phyloP scores from a whole-genome alignment of 2,113 vertebrate genomes.

The Spea multiplicata region DNA sequence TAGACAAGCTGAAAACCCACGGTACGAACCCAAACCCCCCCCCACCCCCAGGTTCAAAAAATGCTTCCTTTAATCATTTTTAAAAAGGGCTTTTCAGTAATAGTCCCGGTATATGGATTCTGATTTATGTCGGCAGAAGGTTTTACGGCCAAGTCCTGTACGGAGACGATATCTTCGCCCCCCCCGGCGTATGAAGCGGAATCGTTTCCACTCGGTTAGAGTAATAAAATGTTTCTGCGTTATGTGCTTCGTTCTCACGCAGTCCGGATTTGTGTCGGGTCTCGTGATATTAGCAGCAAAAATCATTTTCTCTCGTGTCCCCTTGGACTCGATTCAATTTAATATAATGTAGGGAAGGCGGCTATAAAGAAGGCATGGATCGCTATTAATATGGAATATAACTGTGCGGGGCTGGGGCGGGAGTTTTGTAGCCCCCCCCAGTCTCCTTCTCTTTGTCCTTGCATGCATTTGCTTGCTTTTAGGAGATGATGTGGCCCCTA shows the following conservation, averaged over 20 bases:
- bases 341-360: not conserved
- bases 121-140: too few relatives aligned
- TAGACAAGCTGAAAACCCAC: constrained; percentile 90
- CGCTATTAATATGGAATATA: too few relatives aligned
- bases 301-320: not conserved
- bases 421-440: too few relatives aligned
- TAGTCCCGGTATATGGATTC: too few relatives aligned
- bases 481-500: too few relatives aligned
- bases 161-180: not conserved
- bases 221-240: not conserved
- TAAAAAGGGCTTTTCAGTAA: too few relatives aligned
- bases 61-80: too few relatives aligned
- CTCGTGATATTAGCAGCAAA: constrained; percentile 11
- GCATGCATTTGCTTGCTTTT: too few relatives aligned
- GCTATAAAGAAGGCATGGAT: too few relatives aligned
- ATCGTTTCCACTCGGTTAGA: not conserved
- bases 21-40: constrained; percentile 59
- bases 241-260: not conserved
- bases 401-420: too few relatives aligned
- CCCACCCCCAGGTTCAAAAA: too few relatives aligned
- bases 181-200: not conserved
- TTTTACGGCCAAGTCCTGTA: not conserved
- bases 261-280: constrained; percentile 20
- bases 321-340: constrained; percentile 12
- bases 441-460: too few relatives aligned